Evolutionary conservation across 1,140 invertebrate species (phyloP), one percentile per base, ranked within the genome.

Genomic region (Saccostrea glomerata): DNA sequence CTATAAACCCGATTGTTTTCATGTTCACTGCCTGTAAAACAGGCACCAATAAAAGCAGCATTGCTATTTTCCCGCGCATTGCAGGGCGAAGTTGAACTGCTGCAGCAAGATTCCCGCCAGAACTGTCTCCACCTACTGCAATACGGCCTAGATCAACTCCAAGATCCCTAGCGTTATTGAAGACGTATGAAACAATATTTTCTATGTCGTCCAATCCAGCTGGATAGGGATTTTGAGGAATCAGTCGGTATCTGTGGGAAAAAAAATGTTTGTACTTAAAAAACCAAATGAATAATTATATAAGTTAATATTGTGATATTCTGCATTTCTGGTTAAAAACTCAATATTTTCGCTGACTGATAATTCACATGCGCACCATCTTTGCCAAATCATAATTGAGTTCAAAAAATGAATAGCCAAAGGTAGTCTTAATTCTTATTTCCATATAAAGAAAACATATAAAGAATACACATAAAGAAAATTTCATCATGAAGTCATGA

Each of bases 11-110:
- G 12, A 92, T 92, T 5, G 92, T 92, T 54, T 89, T 89, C 70
- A 92, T 92, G 60, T 93, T 89, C 20, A 92, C 84, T 15, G 91
- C 88, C 86, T 94, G 93, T 54, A 94, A 70, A 63, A 89, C 89
- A 9, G 93, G 93, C 36, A 92, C 92, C 2, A 94, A 89, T 12
- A 94, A 85, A 55, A 94, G 73, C 87, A 94, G 92, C 77, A 93
- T 87, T 20, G 90, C 89, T 25, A 92, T 58, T 84, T 84, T 84
- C 40, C 54, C 82, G 36, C 77, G 87, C 12, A 88, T 82, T 70
- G 86, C 58, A 0, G 89, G 36, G n/a, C 85, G 66, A 4, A 90
- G 83, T 23, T 90, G 85, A 6, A 90, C 88, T 15, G 90, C 89
- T 1, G 90, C 91, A 7, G 91, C 91, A 82, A 92, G 87, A 77